These are phyloP conservation scores for Galerucella pusilla DNA, from an alignment of 2,888 invertebrate species.

Conservation along the genomic window DNA sequence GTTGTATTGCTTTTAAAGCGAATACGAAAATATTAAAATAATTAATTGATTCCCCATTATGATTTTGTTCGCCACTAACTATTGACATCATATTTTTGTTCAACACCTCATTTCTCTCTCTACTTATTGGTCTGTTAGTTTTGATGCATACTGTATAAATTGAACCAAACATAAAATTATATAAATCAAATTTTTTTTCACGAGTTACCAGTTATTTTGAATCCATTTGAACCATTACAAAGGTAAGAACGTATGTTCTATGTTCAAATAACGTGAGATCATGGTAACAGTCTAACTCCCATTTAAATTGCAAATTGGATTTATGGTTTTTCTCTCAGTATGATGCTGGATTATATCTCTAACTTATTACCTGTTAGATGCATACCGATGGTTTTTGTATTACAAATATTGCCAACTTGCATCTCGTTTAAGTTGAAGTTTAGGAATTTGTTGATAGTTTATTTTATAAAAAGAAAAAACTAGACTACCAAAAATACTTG, in stretches of 20 bases:
- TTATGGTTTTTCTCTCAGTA: constrained; percentile 6
- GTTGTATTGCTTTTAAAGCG: too few relatives aligned
- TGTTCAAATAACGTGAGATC: constrained; percentile 12
- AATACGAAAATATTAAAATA: too few relatives aligned
- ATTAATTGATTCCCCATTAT: too few relatives aligned
- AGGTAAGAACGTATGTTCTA: not conserved
- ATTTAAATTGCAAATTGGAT: constrained; percentile 12
- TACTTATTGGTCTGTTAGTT: too few relatives aligned
- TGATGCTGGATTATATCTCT: not conserved
- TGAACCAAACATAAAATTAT: not conserved
- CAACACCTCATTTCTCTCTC: too few relatives aligned
- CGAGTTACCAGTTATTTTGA: not conserved
- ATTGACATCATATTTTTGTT: too few relatives aligned
- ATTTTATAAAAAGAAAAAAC: not conserved
- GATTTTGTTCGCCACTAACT: too few relatives aligned
- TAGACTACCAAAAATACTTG: not conserved
- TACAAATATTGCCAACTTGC: not conserved
- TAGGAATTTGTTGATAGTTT: not conserved
- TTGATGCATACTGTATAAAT: too few relatives aligned
- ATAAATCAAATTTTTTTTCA: not conserved
- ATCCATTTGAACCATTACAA: not conserved
- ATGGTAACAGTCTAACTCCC: not conserved
- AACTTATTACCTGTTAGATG: not conserved
- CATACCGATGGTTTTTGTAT: constrained; percentile 5
- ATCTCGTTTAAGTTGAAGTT: constrained; percentile 2